phyloP scores from a whole-genome alignment of 2,113 vertebrate genomes.

The Nyctibius bracteatus region DNA sequence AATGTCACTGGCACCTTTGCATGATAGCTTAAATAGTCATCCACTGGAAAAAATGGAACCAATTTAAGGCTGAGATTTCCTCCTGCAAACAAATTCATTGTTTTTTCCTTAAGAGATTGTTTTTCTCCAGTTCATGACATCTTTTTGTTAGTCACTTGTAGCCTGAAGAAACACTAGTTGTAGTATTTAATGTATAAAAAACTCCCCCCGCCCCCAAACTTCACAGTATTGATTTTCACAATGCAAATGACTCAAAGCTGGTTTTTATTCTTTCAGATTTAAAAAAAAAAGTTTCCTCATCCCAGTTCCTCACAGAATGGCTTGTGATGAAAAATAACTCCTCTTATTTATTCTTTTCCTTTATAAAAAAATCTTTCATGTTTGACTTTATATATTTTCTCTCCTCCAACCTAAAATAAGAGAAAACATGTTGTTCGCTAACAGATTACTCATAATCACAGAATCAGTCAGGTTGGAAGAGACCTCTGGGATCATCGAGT shows the following conservation, averaged over 20 bases:
- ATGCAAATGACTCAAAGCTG: background rate
- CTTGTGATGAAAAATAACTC: background rate
- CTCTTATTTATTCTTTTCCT: background rate
- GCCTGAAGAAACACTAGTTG: background rate
- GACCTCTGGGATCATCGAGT: too few relatives aligned
- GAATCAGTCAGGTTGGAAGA: too few relatives aligned
- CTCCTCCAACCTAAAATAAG: background rate
- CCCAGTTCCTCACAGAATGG: background rate
- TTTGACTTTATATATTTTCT: background rate
- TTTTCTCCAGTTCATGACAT: background rate
- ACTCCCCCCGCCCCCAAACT: background rate
- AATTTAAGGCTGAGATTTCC: background rate
- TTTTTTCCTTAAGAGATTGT: constrained; percentile 9
- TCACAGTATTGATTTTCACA: background rate
- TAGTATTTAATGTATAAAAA: background rate
- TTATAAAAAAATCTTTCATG: background rate
- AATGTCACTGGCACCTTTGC: background rate
- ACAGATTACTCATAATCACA: background rate
- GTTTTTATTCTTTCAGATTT: background rate
- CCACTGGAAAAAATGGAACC: background rate
- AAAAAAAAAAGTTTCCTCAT: background rate
- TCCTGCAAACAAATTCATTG: constrained; percentile 9
- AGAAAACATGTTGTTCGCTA: background rate
- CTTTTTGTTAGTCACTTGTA: background rate
- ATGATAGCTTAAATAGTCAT: background rate